phyloP scores from a whole-genome alignment of 1,140 invertebrate species.

The Odontomachus brunneus region DNA sequence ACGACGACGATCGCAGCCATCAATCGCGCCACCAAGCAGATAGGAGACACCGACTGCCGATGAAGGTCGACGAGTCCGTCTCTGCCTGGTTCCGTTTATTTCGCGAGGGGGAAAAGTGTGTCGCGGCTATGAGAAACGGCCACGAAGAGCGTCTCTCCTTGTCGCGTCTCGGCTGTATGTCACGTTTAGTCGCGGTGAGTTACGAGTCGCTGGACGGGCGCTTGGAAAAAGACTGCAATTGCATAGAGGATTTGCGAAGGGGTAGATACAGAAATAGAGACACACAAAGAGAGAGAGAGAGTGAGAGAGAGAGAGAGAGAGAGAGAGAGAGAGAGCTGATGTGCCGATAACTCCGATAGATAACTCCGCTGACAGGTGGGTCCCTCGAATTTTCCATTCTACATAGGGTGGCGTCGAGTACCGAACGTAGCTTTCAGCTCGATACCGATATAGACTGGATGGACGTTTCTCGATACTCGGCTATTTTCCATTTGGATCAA shows the following conservation, averaged over 20 bases:
- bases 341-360: constrained; percentile 25
- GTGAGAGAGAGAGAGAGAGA: background rate
- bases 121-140: constrained; percentile 43
- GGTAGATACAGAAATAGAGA: too few relatives aligned
- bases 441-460: background rate
- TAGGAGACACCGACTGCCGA: constrained; percentile 22
- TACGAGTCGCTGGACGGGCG: constrained; percentile 13
- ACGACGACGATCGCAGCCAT: constrained; percentile 35
- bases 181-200: constrained; percentile 10
- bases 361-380: constrained; percentile 1
- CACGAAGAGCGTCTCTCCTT: constrained; percentile 36
- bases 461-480: background rate
- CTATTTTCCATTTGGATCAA: too few relatives aligned
- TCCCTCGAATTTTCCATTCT: background rate
- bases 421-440: background rate
- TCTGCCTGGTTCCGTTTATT: constrained; percentile 48
- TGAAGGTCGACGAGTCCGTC: constrained; percentile 29
- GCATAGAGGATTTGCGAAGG: background rate
- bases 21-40: constrained; percentile 25
- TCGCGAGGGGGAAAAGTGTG: constrained; percentile 53
- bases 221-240: constrained; percentile 23
- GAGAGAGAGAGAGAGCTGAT: background rate
- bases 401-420: background rate
- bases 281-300: background rate
- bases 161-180: constrained; percentile 34